Conservation (phyloP, 2,888 invertebrate genomes). For the Augiades crinisus region DNA sequence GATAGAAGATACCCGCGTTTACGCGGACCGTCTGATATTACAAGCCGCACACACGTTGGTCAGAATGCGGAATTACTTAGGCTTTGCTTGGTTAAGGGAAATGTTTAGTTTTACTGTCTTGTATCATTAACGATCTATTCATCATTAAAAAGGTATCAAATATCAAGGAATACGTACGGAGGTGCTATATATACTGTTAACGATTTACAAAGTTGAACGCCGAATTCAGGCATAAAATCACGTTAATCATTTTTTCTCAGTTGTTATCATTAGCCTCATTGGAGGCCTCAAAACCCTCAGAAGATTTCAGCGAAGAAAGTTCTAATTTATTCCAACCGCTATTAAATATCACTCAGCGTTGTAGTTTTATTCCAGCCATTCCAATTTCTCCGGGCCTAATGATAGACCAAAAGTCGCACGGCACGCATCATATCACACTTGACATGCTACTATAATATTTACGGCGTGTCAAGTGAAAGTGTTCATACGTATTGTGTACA, state of each 20-base stretch:
- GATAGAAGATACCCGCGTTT: slow-evolving; percentile 13
- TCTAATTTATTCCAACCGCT: background rate
- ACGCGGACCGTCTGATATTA: slow-evolving; percentile 16
- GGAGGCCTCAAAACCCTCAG: too few relatives aligned
- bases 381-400: background rate
- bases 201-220: too few relatives aligned
- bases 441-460: slow-evolving; percentile 26
- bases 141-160: background rate
- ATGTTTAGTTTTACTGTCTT: slow-evolving; percentile 10
- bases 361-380: slow-evolving; percentile 6
- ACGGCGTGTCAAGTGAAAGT: slow-evolving; percentile 43
- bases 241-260: too few relatives aligned
- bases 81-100: slow-evolving; percentile 14
- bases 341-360: background rate
- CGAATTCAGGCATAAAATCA: too few relatives aligned
- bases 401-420: slow-evolving; percentile 7
- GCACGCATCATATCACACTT: slow-evolving; percentile 14
- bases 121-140: background rate
- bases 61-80: slow-evolving; percentile 26
- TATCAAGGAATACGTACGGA: too few relatives aligned
- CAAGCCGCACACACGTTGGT: slow-evolving; percentile 16
- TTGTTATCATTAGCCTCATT: too few relatives aligned
- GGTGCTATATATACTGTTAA: too few relatives aligned
- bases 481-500: slow-evolving; percentile 37
- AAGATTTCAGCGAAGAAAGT: background rate